phyloP scores from a whole-genome alignment of 1,140 invertebrate species.

The Brachionus calyciflorus region DNA sequence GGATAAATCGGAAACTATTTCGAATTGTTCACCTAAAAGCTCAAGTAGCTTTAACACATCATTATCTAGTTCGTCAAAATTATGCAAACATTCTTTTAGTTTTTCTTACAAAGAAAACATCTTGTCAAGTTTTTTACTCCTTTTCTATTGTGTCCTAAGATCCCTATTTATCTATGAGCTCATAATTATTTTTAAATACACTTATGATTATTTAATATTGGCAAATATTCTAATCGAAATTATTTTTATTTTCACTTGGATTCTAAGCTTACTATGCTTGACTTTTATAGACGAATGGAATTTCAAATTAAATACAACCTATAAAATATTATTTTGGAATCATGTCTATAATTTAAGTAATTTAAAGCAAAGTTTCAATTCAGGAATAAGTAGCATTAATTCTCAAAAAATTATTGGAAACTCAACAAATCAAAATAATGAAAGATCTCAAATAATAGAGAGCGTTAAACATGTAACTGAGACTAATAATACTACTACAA shows the following conservation, averaged over 20 bases:
- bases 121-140: neutral
- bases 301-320: constrained; percentile 12
- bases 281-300: constrained; percentile 14
- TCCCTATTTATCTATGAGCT: constrained; percentile 14
- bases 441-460: neutral
- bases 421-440: neutral
- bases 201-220: neutral
- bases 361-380: neutral
- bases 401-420: neutral
- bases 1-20: neutral
- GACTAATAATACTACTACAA: too few relatives aligned
- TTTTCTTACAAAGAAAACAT: constrained; percentile 2
- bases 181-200: constrained; percentile 3
- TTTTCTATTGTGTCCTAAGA: constrained; percentile 11
- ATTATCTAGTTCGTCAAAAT: neutral
- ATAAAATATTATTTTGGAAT: constrained; percentile 31
- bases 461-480: neutral
- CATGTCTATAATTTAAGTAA: neutral
- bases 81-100: neutral
- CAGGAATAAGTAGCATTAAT: too few relatives aligned
- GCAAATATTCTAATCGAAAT: neutral
- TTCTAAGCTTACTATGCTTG: neutral
- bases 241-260: neutral
- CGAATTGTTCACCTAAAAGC: constrained; percentile 1
- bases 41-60: constrained; percentile 8